Evolutionary conservation across 2,113 vertebrate genomes (phyloP), one percentile per base, ranked within the genome.

Genomic region (Junco hyemalis): DNA sequence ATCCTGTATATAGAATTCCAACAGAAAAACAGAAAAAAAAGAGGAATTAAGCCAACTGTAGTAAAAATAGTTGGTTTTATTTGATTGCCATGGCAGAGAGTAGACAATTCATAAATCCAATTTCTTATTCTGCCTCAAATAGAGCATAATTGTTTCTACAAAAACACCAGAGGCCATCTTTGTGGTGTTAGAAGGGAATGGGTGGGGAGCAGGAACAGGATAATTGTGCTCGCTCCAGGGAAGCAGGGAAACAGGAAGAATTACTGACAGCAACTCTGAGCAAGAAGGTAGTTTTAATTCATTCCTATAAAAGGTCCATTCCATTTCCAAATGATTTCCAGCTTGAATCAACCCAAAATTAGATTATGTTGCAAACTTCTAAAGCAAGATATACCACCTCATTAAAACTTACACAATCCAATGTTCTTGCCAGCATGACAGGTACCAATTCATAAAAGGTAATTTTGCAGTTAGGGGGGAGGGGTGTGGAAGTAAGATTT

Each of bases 1-100:
- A 80, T 98, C 97, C 97, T 98, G 96, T 12, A 48, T 9, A 61
- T 14, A 42, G 76, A 66, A 95, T 85, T 70, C 36, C 45, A 59
- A 70, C 4, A 47, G 54, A 48, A 93, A 48, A 90, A 8, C 40
- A 19, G 20, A 24, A 76, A 65, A 76, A 65, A 72, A 59, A 28
- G 8, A 44, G 35, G 11, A 86, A 71, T 40, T 85, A 69, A 73
- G 15, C 11, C n/a, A 66, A 47, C 5, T 11, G 31, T 8, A 48
- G 14, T 44, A 44, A 86, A 74, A 79, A 31, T 6, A 29, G 17
- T 35, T 64, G 35, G 0, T 72, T 87, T 74, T 40, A 69, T 76
- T n/a, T 71, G 36, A 31, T 21, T 56, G 64, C 15, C 10, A 6
- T 3, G 21, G 42, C 31, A 88, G 40, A 25, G 8, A 63, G 65